phyloP scores from a whole-genome alignment of 2,888 invertebrate species.

The Drosophila koepferae region DNA sequence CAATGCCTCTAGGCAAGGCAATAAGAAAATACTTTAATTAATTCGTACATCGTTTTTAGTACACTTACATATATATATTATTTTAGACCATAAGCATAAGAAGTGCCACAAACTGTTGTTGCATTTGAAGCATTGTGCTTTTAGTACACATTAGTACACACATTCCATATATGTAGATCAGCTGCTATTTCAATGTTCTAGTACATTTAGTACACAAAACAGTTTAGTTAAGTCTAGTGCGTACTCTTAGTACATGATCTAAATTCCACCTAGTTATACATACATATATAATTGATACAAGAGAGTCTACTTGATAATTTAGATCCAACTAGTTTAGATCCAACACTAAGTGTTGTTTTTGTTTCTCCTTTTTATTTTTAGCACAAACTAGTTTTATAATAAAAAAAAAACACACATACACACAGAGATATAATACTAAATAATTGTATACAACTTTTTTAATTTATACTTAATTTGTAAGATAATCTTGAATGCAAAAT shows the following conservation, averaged over 20 bases:
- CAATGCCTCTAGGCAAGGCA: constrained; percentile 67
- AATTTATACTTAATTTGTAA: constrained; percentile 69
- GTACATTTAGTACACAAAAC: background rate
- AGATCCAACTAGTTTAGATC: constrained; percentile 32
- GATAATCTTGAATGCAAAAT: constrained; percentile 64
- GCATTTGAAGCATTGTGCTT: constrained; percentile 54
- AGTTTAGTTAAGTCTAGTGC: background rate
- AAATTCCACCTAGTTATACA: constrained; percentile 37
- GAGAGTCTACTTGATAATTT: constrained; percentile 62
- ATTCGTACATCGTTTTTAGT: constrained; percentile 22
- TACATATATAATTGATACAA: constrained; percentile 24
- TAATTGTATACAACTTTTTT: constrained; percentile 42
- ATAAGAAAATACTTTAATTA: constrained; percentile 47
- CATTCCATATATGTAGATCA: constrained; percentile 7
- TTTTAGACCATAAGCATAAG: constrained; percentile 11
- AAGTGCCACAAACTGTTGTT: constrained; percentile 61
- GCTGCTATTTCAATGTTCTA: background rate
- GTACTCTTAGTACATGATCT: constrained; percentile 39
- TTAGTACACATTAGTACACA: constrained; percentile 22
- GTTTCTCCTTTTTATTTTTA: constrained; percentile 39
- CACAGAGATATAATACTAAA: constrained; percentile 23
- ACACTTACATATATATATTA: constrained; percentile 3
- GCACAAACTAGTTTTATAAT: constrained; percentile 26
- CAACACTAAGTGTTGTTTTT: constrained; percentile 74
- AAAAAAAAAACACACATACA: constrained; percentile 12